Evolutionary conservation across 2,113 vertebrate genomes (phyloP).

Genomic region (Rhinoderma darwinii): DNA sequence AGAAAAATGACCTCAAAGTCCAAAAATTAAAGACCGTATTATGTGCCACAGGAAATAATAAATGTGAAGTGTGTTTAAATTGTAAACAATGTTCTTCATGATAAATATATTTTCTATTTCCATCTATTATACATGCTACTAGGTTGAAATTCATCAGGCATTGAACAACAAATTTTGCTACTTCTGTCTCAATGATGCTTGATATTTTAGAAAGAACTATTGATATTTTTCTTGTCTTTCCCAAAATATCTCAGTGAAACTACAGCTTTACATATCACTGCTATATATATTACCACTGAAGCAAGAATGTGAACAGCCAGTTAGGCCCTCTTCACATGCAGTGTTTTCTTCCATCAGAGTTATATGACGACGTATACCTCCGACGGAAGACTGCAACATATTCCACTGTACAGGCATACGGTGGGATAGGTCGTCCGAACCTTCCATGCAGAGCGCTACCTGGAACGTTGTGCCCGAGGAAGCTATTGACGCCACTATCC

Average conservation of each 20-base stretch:
- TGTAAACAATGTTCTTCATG: constrained; percentile 43
- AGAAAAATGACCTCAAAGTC: constrained; percentile 59
- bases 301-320: not conserved
- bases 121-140: not conserved
- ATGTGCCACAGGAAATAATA: constrained; percentile 54
- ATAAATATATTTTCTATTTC: constrained; percentile 42
- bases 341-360: too few species aligned
- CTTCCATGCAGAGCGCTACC: too few species aligned
- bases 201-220: not conserved
- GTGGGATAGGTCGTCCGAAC: too few species aligned
- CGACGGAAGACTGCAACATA: too few species aligned
- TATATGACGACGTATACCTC: too few species aligned
- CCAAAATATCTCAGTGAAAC: not conserved
- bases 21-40: constrained; percentile 52
- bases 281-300: not conserved
- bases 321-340: too few species aligned
- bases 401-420: too few species aligned
- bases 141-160: constrained; percentile 16
- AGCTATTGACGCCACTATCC: too few species aligned
- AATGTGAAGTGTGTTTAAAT: constrained; percentile 37
- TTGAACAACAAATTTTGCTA: not conserved
- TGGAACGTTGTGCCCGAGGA: too few species aligned
- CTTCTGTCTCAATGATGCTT: not conserved
- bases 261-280: not conserved
- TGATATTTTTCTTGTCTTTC: not conserved